Evolutionary conservation across 2,797 vertebrate genomes (phyloP).

Genomic region (Cottoperca gobio): DNA sequence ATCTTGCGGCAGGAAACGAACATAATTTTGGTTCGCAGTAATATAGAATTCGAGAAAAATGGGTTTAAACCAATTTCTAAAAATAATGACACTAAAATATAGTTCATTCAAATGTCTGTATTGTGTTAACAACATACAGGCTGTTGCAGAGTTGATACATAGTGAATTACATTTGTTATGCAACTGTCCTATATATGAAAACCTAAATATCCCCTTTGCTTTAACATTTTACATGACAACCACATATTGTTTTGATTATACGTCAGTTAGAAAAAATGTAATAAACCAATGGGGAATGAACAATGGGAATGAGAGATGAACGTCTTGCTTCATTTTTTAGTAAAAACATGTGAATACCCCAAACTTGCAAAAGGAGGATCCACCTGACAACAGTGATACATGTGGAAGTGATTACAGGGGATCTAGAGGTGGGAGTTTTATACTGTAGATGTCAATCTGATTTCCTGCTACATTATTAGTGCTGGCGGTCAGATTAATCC

Average conservation of each 20-base stretch:
- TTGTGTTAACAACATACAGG: neutral
- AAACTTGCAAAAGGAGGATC: constrained; percentile 18
- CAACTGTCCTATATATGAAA: neutral
- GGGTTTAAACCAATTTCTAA: constrained; percentile 4
- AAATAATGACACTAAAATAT: neutral
- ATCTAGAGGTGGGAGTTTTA: constrained; percentile 50
- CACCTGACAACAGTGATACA: constrained; percentile 47
- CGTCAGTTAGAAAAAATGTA: neutral
- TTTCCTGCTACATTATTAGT: constrained; percentile 72
- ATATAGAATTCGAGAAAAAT: neutral
- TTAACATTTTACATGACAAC: constrained; percentile 1
- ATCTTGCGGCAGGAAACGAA: neutral
- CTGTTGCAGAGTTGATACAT: neutral
- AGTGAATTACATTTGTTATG: neutral
- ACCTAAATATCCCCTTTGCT: neutral
- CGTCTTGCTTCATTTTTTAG: constrained; percentile 5
- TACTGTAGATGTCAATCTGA: constrained; percentile 63
- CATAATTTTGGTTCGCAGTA: neutral
- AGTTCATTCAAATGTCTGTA: neutral
- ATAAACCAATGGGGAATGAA: neutral
- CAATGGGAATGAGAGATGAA: too few relatives aligned
- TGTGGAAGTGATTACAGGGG: constrained; percentile 52
- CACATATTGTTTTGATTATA: constrained; percentile 13
- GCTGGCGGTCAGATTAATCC: constrained; percentile 65
- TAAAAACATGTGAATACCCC: constrained; percentile 23